Conservation (phyloP, 2,113 vertebrate species). For the Microcebus griseorufus region DNA sequence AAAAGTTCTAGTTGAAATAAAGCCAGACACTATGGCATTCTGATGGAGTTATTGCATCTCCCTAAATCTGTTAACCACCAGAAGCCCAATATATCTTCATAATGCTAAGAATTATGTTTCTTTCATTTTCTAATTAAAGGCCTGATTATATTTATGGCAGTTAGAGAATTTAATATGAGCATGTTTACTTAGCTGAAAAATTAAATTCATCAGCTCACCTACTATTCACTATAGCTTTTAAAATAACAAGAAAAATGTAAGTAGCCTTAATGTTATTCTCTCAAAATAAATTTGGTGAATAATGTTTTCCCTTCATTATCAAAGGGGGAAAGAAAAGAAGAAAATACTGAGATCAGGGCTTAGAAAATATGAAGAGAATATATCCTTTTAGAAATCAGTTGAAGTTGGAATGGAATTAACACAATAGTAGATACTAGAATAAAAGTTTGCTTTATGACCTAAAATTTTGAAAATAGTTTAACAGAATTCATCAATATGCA, state of each 20-base stretch:
- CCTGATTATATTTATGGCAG: constrained; percentile 69
- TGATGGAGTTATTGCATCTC: constrained; percentile 55
- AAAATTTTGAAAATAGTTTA: background rate
- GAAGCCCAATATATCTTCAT: constrained; percentile 58
- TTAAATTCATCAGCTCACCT: constrained; percentile 55
- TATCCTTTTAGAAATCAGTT: background rate
- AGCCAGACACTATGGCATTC: background rate
- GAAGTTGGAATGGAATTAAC: background rate
- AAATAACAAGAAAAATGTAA: constrained; percentile 56
- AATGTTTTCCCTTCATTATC: background rate
- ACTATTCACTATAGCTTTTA: constrained; percentile 44
- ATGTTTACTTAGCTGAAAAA: constrained; percentile 68
- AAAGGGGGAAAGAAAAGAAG: background rate
- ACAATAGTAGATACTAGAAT: background rate
- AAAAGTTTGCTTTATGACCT: background rate
- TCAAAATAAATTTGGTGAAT: constrained; percentile 39
- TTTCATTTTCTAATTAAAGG: constrained; percentile 72
- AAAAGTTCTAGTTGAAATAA: constrained; percentile 32
- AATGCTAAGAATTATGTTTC: constrained; percentile 66
- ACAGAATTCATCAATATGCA: background rate
- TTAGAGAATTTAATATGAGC: constrained; percentile 63
- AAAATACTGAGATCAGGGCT: background rate
- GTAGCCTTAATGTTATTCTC: constrained; percentile 42
- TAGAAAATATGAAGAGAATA: background rate
- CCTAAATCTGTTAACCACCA: constrained; percentile 16